Conservation (phyloP, 2,797 vertebrate genomes). For the Sebastes iracundus region DNA sequence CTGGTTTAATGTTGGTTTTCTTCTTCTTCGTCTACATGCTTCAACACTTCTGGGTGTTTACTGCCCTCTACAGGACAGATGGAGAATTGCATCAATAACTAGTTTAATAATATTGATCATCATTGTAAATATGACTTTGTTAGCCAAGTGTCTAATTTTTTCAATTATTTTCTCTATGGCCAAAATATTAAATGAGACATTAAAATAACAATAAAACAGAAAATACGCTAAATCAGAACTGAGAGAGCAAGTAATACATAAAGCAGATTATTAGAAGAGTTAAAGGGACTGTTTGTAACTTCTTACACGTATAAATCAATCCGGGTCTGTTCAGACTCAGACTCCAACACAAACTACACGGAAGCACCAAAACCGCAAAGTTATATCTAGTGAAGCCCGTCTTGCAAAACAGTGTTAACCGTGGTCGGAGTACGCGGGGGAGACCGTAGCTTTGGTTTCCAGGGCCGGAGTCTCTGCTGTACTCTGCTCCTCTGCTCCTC, state of each 20-base stretch:
- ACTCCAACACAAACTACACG: too few species aligned
- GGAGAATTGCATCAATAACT: neutral
- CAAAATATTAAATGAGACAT: neutral
- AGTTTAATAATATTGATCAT: neutral
- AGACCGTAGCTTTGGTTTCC: too few species aligned
- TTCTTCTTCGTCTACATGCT: neutral
- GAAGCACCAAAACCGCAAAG: too few species aligned
- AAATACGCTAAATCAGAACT: neutral
- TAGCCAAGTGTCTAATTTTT: neutral
- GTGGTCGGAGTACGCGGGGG: rapidly evolving
- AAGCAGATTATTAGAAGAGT: neutral
- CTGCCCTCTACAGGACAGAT: slow-evolving; percentile 7
- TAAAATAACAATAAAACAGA: neutral
- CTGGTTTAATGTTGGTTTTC: neutral
- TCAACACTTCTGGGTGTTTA: neutral
- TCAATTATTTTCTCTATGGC: neutral
- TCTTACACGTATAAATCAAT: too few species aligned
- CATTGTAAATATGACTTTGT: neutral
- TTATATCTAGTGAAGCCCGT: too few species aligned
- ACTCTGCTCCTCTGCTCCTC: too few species aligned
- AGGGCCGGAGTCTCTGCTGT: too few species aligned
- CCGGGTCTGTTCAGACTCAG: too few species aligned
- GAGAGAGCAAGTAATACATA: neutral
- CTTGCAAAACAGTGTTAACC: too few species aligned
- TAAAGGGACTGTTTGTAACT: too few species aligned